Conservation (phyloP, 2,888 invertebrate species). For the Lycocerus yunnanus region DNA sequence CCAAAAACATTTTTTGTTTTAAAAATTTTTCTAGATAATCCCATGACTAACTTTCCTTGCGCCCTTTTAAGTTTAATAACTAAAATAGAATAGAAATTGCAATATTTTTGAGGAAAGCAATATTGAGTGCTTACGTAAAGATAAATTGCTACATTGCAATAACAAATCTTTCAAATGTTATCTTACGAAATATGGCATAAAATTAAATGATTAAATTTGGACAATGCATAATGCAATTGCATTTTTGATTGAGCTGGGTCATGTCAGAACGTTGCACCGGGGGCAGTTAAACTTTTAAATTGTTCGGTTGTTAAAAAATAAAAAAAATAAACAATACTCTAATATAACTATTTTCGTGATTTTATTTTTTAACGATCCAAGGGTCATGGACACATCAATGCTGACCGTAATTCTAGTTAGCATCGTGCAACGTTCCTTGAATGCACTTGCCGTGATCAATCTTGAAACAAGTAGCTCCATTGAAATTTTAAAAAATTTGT, state of each 20-base stretch:
- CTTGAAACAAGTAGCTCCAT: constrained; percentile 1
- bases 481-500: neutral
- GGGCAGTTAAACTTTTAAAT: constrained; percentile 37
- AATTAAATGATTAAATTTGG: constrained; percentile 24
- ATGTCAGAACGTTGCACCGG: constrained; percentile 33
- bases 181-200: constrained; percentile 16
- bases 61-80: no score
- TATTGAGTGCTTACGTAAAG: neutral
- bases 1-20: no score
- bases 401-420: constrained; percentile 45
- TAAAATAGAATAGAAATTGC: neutral
- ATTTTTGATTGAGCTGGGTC: constrained; percentile 26
- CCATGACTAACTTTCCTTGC: neutral
- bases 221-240: constrained; percentile 28
- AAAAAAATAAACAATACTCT: constrained; percentile 41
- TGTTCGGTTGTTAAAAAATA: constrained; percentile 34
- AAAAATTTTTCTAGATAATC: no score
- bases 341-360: constrained; percentile 31
- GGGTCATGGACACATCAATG: constrained; percentile 46
- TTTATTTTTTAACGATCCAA: constrained; percentile 39
- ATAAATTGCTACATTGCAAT: neutral
- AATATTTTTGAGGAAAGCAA: neutral
- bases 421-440: constrained; percentile 31
- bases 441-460: constrained; percentile 15
- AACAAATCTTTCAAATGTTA: neutral